Percentiles rank a stretch among this genome's conserved stretches.
These are phyloP conservation scores for Xyrauchen texanus DNA, from an alignment of 2,113 vertebrate species.

Conservation along the genomic window DNA sequence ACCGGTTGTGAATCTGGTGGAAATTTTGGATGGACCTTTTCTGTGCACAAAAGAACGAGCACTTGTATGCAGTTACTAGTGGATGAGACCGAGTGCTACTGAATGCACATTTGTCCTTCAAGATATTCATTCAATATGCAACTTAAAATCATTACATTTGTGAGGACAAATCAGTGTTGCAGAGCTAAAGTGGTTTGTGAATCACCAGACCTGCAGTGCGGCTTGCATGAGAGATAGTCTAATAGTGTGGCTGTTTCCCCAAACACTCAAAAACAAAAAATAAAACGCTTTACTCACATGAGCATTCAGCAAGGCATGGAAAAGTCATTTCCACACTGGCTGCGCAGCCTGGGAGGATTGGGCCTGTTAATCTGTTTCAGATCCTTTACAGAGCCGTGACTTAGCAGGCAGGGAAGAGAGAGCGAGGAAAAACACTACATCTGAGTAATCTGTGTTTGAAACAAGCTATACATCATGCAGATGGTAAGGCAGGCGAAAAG, in stretches of 20 bases:
- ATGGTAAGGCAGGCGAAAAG: slow-evolving; percentile 17
- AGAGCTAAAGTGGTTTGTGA: no score
- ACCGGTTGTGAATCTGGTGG: no score
- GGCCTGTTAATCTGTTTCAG: slow-evolving; percentile 58
- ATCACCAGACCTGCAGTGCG: slow-evolving; percentile 30
- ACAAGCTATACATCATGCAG: slow-evolving; percentile 55
- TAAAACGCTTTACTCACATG: slow-evolving; percentile 41
- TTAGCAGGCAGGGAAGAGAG: neutral
- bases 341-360: slow-evolving; percentile 53
- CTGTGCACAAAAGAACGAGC: no score
- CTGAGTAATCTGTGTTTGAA: slow-evolving; percentile 53
- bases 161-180: neutral
- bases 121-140: neutral
- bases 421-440: slow-evolving; percentile 38
- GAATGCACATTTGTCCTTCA: slow-evolving; percentile 16
- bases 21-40: no score
- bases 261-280: slow-evolving; percentile 21
- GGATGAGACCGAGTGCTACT: neutral
- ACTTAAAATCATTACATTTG: neutral
- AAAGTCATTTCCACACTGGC: slow-evolving; percentile 71
- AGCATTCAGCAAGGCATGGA: slow-evolving; percentile 58
- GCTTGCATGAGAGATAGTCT: slow-evolving; percentile 68
- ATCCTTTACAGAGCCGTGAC: slow-evolving; percentile 48
- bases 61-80: no score
- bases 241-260: slow-evolving; percentile 53